A percentile compares a stretch with the other conserved stretches of the same genome.
Evolutionary conservation across 2,797 vertebrate species (phyloP).

Genomic region (Euphonia xanthogaster): DNA sequence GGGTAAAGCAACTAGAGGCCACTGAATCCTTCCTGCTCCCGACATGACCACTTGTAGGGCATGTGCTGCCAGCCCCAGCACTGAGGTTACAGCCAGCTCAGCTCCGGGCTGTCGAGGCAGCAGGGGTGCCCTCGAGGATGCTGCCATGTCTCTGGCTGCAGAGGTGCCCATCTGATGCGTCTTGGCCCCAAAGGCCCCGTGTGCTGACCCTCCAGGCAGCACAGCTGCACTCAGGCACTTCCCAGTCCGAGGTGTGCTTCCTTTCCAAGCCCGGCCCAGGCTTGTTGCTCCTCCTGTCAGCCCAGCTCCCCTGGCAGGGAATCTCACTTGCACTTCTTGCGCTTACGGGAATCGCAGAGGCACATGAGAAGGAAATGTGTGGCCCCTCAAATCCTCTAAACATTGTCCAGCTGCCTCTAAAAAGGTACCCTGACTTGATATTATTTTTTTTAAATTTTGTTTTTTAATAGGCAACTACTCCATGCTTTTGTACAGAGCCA

Average conservation of each 20-base stretch:
- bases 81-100: background rate
- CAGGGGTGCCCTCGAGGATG: background rate
- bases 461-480: constrained; percentile 53
- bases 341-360: background rate
- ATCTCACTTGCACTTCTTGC: background rate
- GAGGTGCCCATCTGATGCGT: background rate
- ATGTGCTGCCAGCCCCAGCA: background rate
- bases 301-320: background rate
- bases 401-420: background rate
- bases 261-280: background rate
- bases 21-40: background rate
- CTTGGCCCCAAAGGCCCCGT: background rate
- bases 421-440: constrained; percentile 29
- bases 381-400: constrained; percentile 4
- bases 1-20: background rate
- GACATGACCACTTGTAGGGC: background rate
- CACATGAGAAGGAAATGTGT: background rate
- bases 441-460: background rate
- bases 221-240: background rate
- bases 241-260: background rate
- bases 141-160: background rate
- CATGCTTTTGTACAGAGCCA: constrained; percentile 57
- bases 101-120: accelerated
- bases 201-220: background rate
- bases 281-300: background rate